Conservation (phyloP, 2,113 vertebrate genomes). For the Prunella himalayana region DNA sequence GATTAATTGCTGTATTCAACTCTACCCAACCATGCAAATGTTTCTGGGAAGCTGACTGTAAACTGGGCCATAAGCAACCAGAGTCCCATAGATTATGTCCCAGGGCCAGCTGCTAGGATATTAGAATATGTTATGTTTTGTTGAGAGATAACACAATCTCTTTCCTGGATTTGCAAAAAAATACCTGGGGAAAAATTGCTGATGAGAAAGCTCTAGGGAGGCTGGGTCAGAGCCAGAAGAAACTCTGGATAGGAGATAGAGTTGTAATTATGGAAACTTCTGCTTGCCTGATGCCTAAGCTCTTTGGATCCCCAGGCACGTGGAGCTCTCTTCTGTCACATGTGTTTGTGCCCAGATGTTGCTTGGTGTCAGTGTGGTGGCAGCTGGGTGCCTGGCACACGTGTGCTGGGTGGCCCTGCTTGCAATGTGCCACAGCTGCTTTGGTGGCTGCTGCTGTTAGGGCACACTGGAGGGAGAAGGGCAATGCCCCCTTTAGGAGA, state of each 20-base stretch:
- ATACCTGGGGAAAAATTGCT: background rate
- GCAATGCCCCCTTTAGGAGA: background rate
- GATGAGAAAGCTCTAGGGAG: background rate
- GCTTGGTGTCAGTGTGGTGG: background rate
- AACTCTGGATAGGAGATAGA: background rate
- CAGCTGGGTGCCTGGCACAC: background rate
- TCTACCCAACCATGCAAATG: background rate
- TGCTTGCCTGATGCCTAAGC: background rate
- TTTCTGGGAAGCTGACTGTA: constrained; percentile 2
- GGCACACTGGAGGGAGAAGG: background rate
- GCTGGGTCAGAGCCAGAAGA: background rate
- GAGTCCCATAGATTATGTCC: background rate
- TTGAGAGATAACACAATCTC: background rate
- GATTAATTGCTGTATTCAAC: constrained; percentile 15
- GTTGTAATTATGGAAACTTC: background rate
- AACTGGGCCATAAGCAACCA: background rate
- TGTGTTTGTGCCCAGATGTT: background rate
- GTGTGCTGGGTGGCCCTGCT: background rate
- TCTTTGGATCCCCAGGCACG: background rate
- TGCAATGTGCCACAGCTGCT: background rate
- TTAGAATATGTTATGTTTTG: background rate
- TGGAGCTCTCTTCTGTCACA: background rate
- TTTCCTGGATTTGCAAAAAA: background rate
- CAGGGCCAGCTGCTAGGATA: background rate
- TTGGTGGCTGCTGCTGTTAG: background rate